phyloP scores from a whole-genome alignment of 2,888 invertebrate genomes.

The Phoenoteleia sp. region DNA sequence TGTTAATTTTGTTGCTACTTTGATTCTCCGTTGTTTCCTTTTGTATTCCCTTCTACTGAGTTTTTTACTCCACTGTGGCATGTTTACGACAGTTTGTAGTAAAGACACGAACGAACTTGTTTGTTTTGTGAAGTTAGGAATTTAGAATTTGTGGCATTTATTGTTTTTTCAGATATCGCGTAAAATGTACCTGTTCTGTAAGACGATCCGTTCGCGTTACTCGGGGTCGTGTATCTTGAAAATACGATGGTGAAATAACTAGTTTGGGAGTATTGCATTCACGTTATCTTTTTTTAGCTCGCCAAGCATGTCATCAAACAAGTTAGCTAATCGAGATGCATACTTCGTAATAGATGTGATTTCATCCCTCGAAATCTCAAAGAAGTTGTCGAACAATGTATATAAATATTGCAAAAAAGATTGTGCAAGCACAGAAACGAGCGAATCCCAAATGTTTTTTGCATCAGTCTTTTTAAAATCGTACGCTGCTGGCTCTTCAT shows the following conservation, averaged over 20 bases:
- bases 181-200: conserved; percentile 58
- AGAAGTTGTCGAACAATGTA: conserved; percentile 70
- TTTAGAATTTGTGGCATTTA: neutral
- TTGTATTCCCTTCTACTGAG: conserved; percentile 38
- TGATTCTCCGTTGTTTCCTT: neutral
- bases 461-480: conserved; percentile 72
- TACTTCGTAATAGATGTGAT: conserved; percentile 63
- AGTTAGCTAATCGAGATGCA: conserved; percentile 47
- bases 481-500: conserved; percentile 70
- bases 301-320: conserved; percentile 69
- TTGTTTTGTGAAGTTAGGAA: neutral
- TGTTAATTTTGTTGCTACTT: conserved; percentile 11
- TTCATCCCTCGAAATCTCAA: conserved; percentile 50
- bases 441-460: conserved; percentile 72
- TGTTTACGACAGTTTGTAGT: conserved; percentile 69
- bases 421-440: conserved; percentile 71
- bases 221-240: conserved; percentile 72
- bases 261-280: conserved; percentile 61
- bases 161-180: conserved; percentile 39
- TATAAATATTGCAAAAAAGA: conserved; percentile 73
- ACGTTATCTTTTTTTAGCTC: conserved; percentile 64
- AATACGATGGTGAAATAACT: conserved; percentile 73
- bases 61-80: conserved; percentile 57
- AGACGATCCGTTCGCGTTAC: conserved; percentile 48
- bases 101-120: conserved; percentile 52